These are phyloP conservation scores for Schlechtendalia chinensis DNA, from an alignment of 1,140 invertebrate species.

Conservation along the genomic window DNA sequence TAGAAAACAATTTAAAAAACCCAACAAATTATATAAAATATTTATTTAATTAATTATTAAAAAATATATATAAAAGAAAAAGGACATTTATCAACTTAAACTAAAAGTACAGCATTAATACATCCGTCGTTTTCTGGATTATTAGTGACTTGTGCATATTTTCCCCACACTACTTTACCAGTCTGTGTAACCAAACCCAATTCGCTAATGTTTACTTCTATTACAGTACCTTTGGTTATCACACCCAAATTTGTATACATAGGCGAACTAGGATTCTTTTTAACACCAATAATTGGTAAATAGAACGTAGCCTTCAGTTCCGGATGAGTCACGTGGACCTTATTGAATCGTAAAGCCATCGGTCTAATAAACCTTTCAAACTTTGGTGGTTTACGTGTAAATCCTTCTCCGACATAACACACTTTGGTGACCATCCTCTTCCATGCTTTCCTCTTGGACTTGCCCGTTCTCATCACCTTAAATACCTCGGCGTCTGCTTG, in stretches of 20 bases:
- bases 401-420: slow-evolving; percentile 95
- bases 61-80: neutral
- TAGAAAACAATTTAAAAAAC: too few species aligned
- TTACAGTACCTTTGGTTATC: slow-evolving; percentile 96
- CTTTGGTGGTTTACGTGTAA: slow-evolving; percentile 98
- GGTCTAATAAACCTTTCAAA: slow-evolving; percentile 99
- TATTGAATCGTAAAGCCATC: slow-evolving; percentile 94
- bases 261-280: slow-evolving; percentile 96
- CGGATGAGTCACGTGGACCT: slow-evolving; percentile 98
- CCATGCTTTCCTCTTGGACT: slow-evolving; percentile 95
- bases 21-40: neutral
- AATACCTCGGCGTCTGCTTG: slow-evolving; percentile 99
- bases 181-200: slow-evolving; percentile 97
- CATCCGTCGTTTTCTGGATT: slow-evolving; percentile 99
- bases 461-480: slow-evolving; percentile 85
- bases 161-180: slow-evolving; percentile 99
- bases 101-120: slow-evolving; percentile 96
- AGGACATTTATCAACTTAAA: slow-evolving; percentile 63
- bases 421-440: slow-evolving; percentile 99
- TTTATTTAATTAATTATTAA: neutral
- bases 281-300: slow-evolving; percentile 97
- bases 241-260: slow-evolving; percentile 97
- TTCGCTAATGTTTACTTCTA: slow-evolving; percentile 98
- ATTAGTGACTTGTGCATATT: slow-evolving; percentile 99
- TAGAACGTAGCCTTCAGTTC: slow-evolving; percentile 99